Base-by-base conservation (phyloP, 2,113 vertebrate species). In the Semicossyphus pulcher region DNA sequence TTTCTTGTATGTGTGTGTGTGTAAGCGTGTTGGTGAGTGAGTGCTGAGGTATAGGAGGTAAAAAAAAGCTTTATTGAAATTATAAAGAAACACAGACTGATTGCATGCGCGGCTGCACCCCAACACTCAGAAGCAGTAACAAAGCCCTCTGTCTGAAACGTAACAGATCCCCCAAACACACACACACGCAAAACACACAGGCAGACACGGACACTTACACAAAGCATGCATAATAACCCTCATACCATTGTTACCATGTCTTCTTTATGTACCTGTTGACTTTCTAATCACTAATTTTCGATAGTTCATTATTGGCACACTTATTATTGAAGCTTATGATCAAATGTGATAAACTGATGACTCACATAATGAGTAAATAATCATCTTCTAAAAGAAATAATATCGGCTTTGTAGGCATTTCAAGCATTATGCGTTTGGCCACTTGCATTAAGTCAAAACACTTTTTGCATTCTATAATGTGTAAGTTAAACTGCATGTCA, bases 61-160 rank as follows among this genome's bases (percentile, higher is more conserved):
- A 83, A 41, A 87, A 80, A 72, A 77, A 68, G 85, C 77, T 69
- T 45, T 60, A 78, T 74, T 88, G 49, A 85, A 90, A 87, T 87
- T 56, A 85, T 83, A 81, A 85, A 88, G 86, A 78, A 92, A 90
- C 80, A 62, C 78, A 65, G 86, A 82, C 77, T 89, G 89, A 91
- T 91, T 92, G 82, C 83, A 87, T 80, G 79, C 77, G 75, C 64
- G 56, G 75, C 91, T 91, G 86, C 86, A 90, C 84, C 88, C 84
- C 83, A 81, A 91, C 92, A 93, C 89, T 91, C 90, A 93, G 69
- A 80, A 88, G 72, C 72, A 85, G 80, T 91, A 91, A 91, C 56
- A 70, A 87, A 81, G 79, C 76, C 26, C 69, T 75, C 79, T 37
- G 75, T 75, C 72, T 91, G 90, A 92, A 87, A 84, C 0, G 77